Evolutionary conservation across 2,888 invertebrate genomes (phyloP).

Genomic region (Gisinianus flammeolus): DNA sequence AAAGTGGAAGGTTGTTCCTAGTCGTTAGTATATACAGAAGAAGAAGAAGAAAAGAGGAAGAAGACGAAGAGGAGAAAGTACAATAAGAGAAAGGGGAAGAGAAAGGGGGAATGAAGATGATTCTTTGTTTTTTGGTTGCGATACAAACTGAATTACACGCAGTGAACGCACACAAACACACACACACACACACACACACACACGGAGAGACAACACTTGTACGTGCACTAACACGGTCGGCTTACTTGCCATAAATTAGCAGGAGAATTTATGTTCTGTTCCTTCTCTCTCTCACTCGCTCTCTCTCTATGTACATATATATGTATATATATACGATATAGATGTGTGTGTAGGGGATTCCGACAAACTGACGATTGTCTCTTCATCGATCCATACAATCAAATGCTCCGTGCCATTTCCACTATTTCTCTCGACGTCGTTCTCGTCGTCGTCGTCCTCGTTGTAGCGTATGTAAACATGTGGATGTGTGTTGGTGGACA

Average conservation of each 20-base stretch:
- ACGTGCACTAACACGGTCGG: neutral
- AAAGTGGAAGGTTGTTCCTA: too few species aligned
- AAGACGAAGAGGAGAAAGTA: neutral
- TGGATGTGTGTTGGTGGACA: neutral
- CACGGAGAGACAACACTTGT: too few species aligned
- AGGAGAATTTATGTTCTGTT: neutral
- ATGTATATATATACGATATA: too few species aligned
- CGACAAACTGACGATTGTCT: conserved; percentile 23
- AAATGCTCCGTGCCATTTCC: too few species aligned
- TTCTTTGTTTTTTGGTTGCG: too few species aligned
- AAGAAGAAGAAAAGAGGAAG: neutral
- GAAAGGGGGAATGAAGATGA: neutral
- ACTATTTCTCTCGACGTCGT: neutral
- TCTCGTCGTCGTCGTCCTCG: too few species aligned
- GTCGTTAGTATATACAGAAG: too few species aligned
- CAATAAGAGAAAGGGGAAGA: neutral
- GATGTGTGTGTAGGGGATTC: neutral
- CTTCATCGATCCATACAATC: conserved; percentile 14
- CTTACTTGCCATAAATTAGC: neutral
- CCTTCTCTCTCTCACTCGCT: neutral
- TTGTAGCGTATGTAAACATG: neutral
- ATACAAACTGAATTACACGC: too few species aligned
- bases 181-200: too few species aligned
- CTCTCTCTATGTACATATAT: too few species aligned
- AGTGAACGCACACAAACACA: too few species aligned